phyloP scores from a whole-genome alignment of 2,888 invertebrate genomes.

The Tenthredo notha region DNA sequence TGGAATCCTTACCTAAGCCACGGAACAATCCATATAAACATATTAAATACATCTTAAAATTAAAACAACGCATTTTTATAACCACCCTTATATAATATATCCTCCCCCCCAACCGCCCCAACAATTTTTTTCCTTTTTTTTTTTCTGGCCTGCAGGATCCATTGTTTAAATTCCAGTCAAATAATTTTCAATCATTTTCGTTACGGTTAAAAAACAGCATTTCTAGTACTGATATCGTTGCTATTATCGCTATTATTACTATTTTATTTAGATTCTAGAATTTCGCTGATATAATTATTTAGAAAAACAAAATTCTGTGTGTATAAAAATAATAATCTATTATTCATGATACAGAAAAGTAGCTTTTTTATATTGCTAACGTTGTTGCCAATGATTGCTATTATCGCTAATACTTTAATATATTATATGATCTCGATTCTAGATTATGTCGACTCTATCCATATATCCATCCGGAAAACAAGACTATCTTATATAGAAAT shows the following conservation, averaged over 20 bases:
- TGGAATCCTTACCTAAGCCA: constrained; percentile 37
- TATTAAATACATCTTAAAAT: not conserved
- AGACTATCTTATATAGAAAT: not conserved
- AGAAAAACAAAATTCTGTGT: not conserved
- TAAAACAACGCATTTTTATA: not conserved
- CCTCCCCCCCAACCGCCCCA: no score
- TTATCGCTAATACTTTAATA: not conserved
- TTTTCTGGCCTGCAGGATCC: not conserved
- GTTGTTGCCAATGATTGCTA: not conserved
- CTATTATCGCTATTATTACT: not conserved
- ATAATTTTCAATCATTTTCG: not conserved
- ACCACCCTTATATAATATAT: no score
- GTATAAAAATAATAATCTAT: not conserved
- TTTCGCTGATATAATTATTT: not conserved
- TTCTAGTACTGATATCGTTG: not conserved
- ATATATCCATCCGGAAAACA: not conserved
- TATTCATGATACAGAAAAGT: not conserved
- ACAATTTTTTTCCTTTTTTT: no score
- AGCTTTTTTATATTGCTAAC: not conserved
- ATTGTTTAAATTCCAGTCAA: not conserved
- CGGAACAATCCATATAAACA: constrained; percentile 56
- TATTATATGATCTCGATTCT: not conserved
- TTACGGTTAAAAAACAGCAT: not conserved
- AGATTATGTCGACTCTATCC: not conserved
- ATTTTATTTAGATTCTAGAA: not conserved